Percentiles rank a stretch among this genome's conserved stretches.
Evolutionary conservation across 2,888 invertebrate genomes (phyloP).

Genomic region (Drosophila picticornis): DNA sequence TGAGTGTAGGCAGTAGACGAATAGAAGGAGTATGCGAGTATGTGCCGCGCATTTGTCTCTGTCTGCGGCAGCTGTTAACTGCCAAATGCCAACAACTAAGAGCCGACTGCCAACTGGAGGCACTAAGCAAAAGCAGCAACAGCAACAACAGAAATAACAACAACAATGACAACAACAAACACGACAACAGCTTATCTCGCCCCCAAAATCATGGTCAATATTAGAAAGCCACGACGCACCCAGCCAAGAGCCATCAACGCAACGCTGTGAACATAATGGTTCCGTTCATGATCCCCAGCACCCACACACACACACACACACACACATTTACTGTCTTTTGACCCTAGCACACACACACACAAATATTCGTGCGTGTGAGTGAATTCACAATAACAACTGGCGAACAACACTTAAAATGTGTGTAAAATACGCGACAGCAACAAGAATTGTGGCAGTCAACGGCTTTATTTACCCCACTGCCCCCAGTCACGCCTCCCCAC

Average conservation of each 20-base stretch:
- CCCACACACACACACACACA: conserved; percentile 19
- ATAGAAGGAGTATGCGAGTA: conserved; percentile 4
- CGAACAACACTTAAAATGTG: conserved; percentile 78
- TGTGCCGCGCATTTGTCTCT: conserved; percentile 68
- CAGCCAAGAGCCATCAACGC: conserved; percentile 60
- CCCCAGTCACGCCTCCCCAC: conserved; percentile 34
- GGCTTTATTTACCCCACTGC: conserved; percentile 62
- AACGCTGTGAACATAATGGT: conserved; percentile 75
- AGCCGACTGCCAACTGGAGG: conserved; percentile 25
- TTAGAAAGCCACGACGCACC: conserved; percentile 67
- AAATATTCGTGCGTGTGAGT: conserved; percentile 10
- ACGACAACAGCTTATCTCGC: conserved; percentile 56
- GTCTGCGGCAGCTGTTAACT: conserved; percentile 64
- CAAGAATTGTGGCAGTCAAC: conserved; percentile 53
- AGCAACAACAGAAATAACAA: conserved; percentile 5
- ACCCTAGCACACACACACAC: background rate
- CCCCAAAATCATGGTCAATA: conserved; percentile 69
- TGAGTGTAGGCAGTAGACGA: conserved; percentile 2
- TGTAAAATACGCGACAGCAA: conserved; percentile 71
- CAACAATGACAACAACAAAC: conserved; percentile 23
- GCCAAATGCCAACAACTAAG: conserved; percentile 24
- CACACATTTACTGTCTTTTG: background rate
- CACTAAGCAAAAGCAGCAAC: conserved; percentile 5
- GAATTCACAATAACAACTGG: conserved; percentile 64
- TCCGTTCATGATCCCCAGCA: conserved; percentile 43